Percentiles rank a stretch among this genome's conserved stretches.
Evolutionary conservation across 2,888 invertebrate genomes (phyloP).

Genomic region (Platycnemis pennipes): DNA sequence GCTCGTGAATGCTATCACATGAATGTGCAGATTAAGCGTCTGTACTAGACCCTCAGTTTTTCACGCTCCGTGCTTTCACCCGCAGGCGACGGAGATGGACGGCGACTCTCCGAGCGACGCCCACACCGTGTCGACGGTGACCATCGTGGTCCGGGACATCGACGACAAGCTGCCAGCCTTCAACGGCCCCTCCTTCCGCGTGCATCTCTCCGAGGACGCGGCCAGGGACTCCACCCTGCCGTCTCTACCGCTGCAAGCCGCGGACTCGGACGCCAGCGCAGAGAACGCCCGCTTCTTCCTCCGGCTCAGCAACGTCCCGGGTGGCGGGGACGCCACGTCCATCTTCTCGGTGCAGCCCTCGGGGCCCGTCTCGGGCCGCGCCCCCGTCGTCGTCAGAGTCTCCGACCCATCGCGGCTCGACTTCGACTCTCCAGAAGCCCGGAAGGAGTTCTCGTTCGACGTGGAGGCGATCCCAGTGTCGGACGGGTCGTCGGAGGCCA

Average conservation of each 20-base stretch:
- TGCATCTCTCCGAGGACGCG: slow-evolving; percentile 87
- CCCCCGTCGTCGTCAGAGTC: slow-evolving; percentile 88
- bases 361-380: slow-evolving; percentile 84
- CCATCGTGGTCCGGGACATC: slow-evolving; percentile 89
- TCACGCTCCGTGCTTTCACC: slow-evolving; percentile 71
- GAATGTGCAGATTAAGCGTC: too few species aligned
- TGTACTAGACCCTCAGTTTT: too few species aligned
- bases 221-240: slow-evolving; percentile 77
- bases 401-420: slow-evolving; percentile 85
- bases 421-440: slow-evolving; percentile 85
- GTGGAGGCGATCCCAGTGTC: slow-evolving; percentile 51
- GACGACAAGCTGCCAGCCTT: slow-evolving; percentile 89
- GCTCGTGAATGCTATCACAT: too few species aligned
- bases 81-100: slow-evolving; percentile 87
- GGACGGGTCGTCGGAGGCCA: not conserved
- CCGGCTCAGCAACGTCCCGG: slow-evolving; percentile 82
- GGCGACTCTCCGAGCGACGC: slow-evolving; percentile 87
- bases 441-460: slow-evolving; percentile 84
- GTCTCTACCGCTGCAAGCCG: slow-evolving; percentile 87
- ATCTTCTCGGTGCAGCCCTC: slow-evolving; percentile 84
- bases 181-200: slow-evolving; percentile 84
- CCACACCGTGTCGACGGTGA: slow-evolving; percentile 85
- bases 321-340: slow-evolving; percentile 81
- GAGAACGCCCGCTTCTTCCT: slow-evolving; percentile 87
- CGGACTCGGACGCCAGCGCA: slow-evolving; percentile 86